Evolutionary conservation across 1,140 invertebrate species (phyloP).

Genomic region (Hylyphantes graminicola): DNA sequence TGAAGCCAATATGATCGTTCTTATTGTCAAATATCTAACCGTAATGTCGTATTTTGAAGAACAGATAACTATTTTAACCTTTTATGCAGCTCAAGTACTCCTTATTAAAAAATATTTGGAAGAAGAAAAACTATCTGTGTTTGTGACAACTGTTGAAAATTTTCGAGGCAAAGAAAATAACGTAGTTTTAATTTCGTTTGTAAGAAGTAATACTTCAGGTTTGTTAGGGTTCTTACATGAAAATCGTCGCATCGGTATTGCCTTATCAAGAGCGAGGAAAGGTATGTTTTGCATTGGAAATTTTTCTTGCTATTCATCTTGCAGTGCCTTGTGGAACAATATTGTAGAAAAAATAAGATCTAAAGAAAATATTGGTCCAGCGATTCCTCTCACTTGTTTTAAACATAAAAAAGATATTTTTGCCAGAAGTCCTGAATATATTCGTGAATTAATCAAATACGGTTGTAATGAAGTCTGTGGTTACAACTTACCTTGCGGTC

Average conservation of each 20-base stretch:
- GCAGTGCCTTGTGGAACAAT: conserved; percentile 23
- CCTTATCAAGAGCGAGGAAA: conserved; percentile 81
- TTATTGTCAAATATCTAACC: conserved; percentile 68
- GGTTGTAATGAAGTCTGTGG: conserved; percentile 31
- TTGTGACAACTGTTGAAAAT: conserved; percentile 81
- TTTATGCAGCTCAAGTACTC: conserved; percentile 74
- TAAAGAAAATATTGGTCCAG: conserved; percentile 11
- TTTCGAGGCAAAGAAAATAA: conserved; percentile 88
- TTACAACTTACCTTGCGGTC: conserved; percentile 21
- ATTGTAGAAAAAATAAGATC: conserved; percentile 21
- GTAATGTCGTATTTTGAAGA: conserved; percentile 52
- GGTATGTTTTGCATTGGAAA: conserved; percentile 79
- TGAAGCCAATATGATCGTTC: conserved; percentile 73
- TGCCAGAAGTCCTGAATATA: not conserved
- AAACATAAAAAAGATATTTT: not conserved
- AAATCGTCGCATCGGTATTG: conserved; percentile 84
- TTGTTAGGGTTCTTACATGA: conserved; percentile 81
- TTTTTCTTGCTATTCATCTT: conserved; percentile 72
- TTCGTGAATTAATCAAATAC: conserved; percentile 5
- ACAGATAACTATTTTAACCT: conserved; percentile 76
- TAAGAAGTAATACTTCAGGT: conserved; percentile 77
- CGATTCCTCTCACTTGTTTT: conserved; percentile 1
- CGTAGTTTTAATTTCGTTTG: conserved; percentile 84
- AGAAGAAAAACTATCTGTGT: conserved; percentile 55
- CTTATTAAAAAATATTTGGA: conserved; percentile 50